Evolutionary conservation across 2,797 vertebrate species (phyloP).

Genomic region (Clarias fuscus): DNA sequence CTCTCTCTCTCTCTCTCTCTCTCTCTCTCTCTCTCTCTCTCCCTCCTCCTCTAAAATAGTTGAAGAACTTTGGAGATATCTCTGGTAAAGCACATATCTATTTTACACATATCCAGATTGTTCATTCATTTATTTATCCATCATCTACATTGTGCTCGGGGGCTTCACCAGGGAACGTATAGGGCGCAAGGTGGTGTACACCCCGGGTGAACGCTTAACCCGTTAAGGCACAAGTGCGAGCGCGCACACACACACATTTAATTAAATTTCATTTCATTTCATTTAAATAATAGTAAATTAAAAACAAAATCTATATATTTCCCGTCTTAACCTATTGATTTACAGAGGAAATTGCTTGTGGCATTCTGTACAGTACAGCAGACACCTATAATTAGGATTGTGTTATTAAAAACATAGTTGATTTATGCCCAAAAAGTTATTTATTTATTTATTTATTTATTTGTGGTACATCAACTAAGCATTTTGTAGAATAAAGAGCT

Average conservation of each 20-base stretch:
- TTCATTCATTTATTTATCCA: background rate
- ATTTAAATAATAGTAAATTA: background rate
- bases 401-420: background rate
- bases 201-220: too few relatives aligned
- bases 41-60: background rate
- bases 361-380: background rate
- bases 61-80: background rate
- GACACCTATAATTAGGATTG: background rate
- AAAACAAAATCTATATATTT: background rate
- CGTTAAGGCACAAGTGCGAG: too few relatives aligned
- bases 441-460: too few relatives aligned
- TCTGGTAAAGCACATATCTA: background rate
- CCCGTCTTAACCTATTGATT: background rate
- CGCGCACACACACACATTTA: too few relatives aligned
- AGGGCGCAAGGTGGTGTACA: too few relatives aligned
- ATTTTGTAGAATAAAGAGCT: too few relatives aligned
- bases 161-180: too few relatives aligned
- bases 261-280: background rate
- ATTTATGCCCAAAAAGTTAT: background rate
- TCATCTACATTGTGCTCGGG: background rate
- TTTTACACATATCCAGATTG: too few relatives aligned
- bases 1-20: constrained; percentile 21
- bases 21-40: constrained; percentile 55
- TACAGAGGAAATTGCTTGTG: background rate
- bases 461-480: too few relatives aligned